Evolutionary conservation across 1,140 invertebrate genomes (phyloP).

Genomic region (Ceratitis capitata): DNA sequence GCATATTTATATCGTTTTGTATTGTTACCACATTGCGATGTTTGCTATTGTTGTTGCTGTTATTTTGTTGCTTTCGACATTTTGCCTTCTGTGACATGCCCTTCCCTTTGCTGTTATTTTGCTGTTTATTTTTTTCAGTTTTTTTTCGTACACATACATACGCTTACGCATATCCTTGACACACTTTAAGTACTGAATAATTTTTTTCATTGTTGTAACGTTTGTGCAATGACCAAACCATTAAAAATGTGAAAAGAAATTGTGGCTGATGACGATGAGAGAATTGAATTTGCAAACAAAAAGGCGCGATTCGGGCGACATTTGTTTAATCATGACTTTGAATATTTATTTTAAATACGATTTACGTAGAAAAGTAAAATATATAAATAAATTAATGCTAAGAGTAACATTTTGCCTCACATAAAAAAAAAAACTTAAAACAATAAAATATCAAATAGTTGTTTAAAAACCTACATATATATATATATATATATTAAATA

Average conservation of each 20-base stretch:
- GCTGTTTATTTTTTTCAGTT: background rate
- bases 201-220: background rate
- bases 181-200: background rate
- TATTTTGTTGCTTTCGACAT: background rate
- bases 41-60: background rate
- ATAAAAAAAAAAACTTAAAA: no score
- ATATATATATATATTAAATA: no score
- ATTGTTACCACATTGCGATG: background rate
- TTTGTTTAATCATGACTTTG: no score
- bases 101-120: background rate
- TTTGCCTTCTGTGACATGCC: background rate
- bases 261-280: background rate
- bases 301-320: no score
- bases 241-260: conserved; percentile 7
- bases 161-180: background rate
- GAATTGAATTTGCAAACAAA: conserved; percentile 11
- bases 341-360: no score
- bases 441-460: no score
- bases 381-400: no score
- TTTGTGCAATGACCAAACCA: background rate
- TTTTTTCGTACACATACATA: background rate
- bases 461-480: no score
- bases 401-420: no score
- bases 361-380: no score
- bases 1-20: no score